phyloP scores from a whole-genome alignment of 2,113 vertebrate genomes.

The Muscicapa adusta region DNA sequence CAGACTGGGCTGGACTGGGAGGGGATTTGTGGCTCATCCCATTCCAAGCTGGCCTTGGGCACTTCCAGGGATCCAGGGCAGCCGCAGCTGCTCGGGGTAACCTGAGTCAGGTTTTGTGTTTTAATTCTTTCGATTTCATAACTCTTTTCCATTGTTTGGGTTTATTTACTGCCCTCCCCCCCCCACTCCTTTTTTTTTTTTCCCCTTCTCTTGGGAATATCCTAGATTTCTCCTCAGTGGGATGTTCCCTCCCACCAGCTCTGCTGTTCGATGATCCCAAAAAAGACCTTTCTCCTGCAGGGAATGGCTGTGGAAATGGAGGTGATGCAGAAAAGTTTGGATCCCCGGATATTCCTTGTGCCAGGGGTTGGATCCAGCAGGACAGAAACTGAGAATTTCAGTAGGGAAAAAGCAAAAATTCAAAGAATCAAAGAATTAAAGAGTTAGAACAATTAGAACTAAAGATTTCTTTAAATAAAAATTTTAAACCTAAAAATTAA shows the following conservation, averaged over 20 bases:
- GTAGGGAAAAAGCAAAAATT: neutral
- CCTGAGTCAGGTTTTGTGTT: neutral
- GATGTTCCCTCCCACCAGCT: neutral
- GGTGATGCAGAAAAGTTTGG: neutral
- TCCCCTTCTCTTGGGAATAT: neutral
- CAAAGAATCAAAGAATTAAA: accelerated
- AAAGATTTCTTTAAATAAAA: neutral
- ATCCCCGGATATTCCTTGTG: neutral
- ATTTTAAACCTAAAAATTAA: neutral
- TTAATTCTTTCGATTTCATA: neutral
- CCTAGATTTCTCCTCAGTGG: neutral
- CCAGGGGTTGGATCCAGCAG: neutral
- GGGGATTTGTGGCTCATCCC: neutral
- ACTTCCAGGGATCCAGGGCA: neutral
- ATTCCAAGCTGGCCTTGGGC: neutral
- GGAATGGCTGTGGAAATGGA: neutral
- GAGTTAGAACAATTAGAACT: neutral
- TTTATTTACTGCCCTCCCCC: neutral
- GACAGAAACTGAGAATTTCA: neutral
- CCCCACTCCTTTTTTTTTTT: too few species aligned
- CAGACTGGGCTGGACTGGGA: neutral
- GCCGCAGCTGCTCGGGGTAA: neutral
- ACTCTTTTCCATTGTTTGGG: neutral
- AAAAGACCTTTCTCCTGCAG: neutral
- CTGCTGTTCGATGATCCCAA: neutral